Conservation (phyloP, 1,140 invertebrate genomes). For the Caenorhabditis tropicalis region DNA sequence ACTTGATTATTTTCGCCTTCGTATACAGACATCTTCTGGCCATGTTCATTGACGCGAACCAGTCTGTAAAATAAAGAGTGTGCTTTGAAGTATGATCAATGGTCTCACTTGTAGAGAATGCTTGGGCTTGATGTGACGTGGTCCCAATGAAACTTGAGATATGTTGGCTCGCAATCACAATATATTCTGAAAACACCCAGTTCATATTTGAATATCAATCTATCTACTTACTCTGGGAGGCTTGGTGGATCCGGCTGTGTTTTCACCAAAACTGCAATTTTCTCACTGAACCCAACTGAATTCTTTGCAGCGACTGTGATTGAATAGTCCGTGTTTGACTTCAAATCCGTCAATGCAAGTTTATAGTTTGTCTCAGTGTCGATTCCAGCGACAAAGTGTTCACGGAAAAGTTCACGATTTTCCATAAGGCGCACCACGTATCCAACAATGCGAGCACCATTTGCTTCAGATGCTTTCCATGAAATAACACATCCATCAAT, state of each 20-base stretch:
- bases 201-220: not conserved
- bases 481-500: not conserved
- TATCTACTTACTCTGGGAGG: not conserved
- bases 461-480: not conserved
- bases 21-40: not conserved
- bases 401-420: not conserved
- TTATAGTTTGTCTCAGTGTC: not conserved
- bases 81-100: not conserved
- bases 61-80: not conserved
- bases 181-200: not conserved
- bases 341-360: not conserved
- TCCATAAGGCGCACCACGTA: not conserved
- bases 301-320: not conserved
- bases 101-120: not conserved
- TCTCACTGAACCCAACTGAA: not conserved
- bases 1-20: not conserved
- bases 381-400: not conserved
- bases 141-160: not conserved
- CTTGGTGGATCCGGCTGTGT: not conserved
- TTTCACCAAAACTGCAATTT: not conserved
- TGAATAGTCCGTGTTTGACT: not conserved
- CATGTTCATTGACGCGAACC: not conserved
- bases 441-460: not conserved
- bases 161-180: not conserved
- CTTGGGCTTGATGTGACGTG: not conserved